Evolutionary conservation across 2,113 vertebrate genomes (phyloP), one percentile per base, ranked within the genome.

Genomic region (Grus americana): DNA sequence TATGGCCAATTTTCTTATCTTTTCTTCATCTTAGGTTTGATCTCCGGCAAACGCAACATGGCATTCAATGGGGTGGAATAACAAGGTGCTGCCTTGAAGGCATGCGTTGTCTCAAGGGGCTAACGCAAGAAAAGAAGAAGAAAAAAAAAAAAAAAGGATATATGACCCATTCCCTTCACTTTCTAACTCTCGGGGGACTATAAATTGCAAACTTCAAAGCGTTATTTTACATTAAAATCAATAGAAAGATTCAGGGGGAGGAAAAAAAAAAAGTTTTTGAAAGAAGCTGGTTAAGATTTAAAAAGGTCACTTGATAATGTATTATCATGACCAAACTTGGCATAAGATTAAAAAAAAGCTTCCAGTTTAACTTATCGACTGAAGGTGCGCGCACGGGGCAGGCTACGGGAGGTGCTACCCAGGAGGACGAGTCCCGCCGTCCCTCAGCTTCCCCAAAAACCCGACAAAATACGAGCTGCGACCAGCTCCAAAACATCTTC

Each of bases 1-100:
- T 99, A 99, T 91, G 97, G 97, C 97, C 98, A 98, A 98, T 99
- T 98, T 99, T 99, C 99, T 99, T 99, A 99, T 99, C 99, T 99
- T 98, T 98, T 95, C 98, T 98, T 97, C 98, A 98, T 98, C 98
- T 97, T 93, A 86, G 93, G 98, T 98, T 98, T 98, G 98, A 99
- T 99, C 98, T 98, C 98, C 97, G 90, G 98, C 97, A 98, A 99
- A 99, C 97, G 98, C 98, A 98, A 98, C 92, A 98, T 99, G 98
- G 99, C 99, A 98, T 98, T 98, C 97, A 42, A 97, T 84, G 90
- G 95, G 95, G 92, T 98, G 97, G 97, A 97, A 98, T 95, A 97
- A 98, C 98, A 98, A 98, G 98, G 98, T 98, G 98, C 97, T 90
- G 98, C 98, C 98, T 98, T 95, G 92, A 84, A 98, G 98, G 98